Evolutionary conservation across 23 tunicate genomes (phyloP).

Genomic region (Pegea sp.): DNA sequence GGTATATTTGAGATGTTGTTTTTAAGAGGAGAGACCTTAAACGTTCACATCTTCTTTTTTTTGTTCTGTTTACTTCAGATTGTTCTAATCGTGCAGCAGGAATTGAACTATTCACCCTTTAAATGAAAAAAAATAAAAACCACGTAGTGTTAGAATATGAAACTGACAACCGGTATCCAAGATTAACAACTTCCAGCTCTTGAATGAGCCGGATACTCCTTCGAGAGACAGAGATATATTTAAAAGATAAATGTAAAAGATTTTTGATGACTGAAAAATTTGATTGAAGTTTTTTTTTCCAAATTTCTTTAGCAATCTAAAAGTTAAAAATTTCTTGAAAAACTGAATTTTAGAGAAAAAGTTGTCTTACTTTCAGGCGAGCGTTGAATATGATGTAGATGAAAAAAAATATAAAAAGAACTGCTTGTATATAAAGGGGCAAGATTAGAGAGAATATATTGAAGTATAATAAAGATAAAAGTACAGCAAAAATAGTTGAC

Average conservation of each 20-base stretch:
- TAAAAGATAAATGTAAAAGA: constrained; percentile 7
- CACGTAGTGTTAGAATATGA: neutral
- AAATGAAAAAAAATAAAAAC: neutral
- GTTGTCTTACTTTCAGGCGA: constrained; percentile 13
- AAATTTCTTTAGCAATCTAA: constrained; percentile 13
- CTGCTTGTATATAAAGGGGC: constrained; percentile 4
- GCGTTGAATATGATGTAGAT: constrained; percentile 7
- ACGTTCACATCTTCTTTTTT: constrained; percentile 3
- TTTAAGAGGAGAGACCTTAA: constrained; percentile 4
- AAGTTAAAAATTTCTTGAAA: no score
- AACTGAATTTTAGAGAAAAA: neutral
- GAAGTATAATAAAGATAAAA: constrained; percentile 1
- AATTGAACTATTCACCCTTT: constrained; percentile 26
- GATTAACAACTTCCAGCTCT: constrained; percentile 39
- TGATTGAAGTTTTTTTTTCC: constrained; percentile 23
- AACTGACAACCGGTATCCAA: constrained; percentile 28
- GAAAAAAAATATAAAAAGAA: constrained; percentile 1
- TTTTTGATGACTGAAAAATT: constrained; percentile 3
- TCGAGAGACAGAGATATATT: constrained; percentile 2
- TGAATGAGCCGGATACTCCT: constrained; percentile 20
- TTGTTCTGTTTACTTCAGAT: neutral
- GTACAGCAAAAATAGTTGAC: constrained; percentile 1
- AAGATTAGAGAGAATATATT: neutral
- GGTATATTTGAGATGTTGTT: neutral
- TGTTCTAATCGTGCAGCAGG: constrained; percentile 21